Evolutionary conservation across 1,140 invertebrate species (phyloP), one percentile per base, ranked within the genome.

Genomic region (Drosophila teissieri): DNA sequence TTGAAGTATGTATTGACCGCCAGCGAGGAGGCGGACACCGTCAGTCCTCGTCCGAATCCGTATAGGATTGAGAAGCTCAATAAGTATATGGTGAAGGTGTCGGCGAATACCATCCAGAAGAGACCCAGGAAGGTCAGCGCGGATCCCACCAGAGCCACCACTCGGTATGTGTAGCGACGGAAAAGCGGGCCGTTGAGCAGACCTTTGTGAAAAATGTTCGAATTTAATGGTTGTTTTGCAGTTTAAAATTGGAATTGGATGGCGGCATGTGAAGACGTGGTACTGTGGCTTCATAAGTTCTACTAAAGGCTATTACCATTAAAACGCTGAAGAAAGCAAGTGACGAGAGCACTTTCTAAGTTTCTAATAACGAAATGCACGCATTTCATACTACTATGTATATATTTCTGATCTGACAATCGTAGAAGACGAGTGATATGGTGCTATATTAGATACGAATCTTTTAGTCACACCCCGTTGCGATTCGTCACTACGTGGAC

Each of bases 181-280:
- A 95, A 95, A 0, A 95, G 73, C 14, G 95, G 95, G 3, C 95
- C 95, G 91, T 95, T 95, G 4, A 94, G 91, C 40, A 96, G 91
- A 72, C 95, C 94, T 92, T 93, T 92, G 92, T 27, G 17, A 17
- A 48, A 14, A 48, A 34, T 19, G 19, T 22, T 40, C 3, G 4
- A 39, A 19, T 3, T n/a, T 15, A 44, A 15, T 17, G 10, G 42
- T 44, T 44, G 7, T 12, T 12, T 14, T 1, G 14, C 10, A 39
- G 3, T 39, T 39, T 4, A 14, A 39, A 39, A 4, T 14, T 39
- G 36, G 3, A 12, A 37, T 12, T 37, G 3, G 12, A 37, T 37
- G 36, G 36, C 36, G 36, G 36, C 36, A 14, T 37, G 27, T 31
- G 27, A 31, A 31, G 27, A 31, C 1, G 27, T 31, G 2, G 27